Base-by-base conservation (phyloP, 2,797 vertebrate genomes). In the Merluccius polli region DNA sequence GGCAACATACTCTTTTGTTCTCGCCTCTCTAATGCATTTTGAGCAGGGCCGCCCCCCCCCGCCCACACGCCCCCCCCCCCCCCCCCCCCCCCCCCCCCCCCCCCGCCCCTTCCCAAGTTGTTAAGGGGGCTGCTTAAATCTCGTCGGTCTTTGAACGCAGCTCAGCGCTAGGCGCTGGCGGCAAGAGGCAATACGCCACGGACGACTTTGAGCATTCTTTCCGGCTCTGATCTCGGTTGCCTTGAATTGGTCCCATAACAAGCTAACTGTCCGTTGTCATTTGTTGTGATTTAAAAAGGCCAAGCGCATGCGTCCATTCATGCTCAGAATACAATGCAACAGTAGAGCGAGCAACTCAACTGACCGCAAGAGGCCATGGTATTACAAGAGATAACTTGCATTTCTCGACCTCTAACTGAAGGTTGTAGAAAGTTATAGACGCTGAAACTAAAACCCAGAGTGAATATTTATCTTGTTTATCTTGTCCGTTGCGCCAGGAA, bases 111-210 rank as follows among this genome's bases (percentile, higher is more conserved):
- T 89, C 79, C 71, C 68, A 13, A 74, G 75, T 82, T 82, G 79
- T 80, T 81, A 81, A n/a, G n/a, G 81, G 79, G 71, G 72, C 76
- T 76, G 74, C 83, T 85, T 79, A 87, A 88, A 90, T 90, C 87
- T 82, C 73, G 78, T 87, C 85, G 80, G 79, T 1, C 84, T 88
- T 87, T 85, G 76, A 85, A 84, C 79, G 74, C 76, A 73, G 75
- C 79, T 83, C 76, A 33, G 74, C 75, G 79, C 86, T 31, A 70
- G 71, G 78, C 29, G 13, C 1, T 30, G 65, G 48, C 48, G 18
- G 48, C 48, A 52, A 21, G 18, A 27, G n/a, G 52, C 52, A 24
- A 7, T 10, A 24, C 6, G n/a, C 52, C n/a, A 10, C n/a, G n/a
- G 52, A 24, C 52, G 48, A 52, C 48, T 21, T 8, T 52, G 21